Base-by-base conservation (phyloP, 2,797 vertebrate species). In the Anniella stebbinsi region DNA sequence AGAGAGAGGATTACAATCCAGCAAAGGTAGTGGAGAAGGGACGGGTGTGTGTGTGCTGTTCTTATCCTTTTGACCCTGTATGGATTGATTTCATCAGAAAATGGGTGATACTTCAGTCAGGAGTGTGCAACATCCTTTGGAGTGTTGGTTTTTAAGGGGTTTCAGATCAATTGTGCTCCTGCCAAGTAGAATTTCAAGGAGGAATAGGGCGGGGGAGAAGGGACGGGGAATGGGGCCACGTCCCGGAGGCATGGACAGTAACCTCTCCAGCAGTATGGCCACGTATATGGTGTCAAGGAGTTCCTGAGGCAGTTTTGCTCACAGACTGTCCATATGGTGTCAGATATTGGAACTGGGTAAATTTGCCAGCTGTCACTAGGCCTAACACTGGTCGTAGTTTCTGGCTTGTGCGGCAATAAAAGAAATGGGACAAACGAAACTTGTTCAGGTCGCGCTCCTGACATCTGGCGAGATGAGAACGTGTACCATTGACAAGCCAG, bases 11-110 rank as follows among this genome's bases (percentile, higher is more conserved):
- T 88, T 72, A 80, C 9, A 21, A 89, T 38, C 73, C 66, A 82
- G 86, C 67, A 33, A n/a, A 33, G 87, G 60, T 36, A 48, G 36
- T 28, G 33, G 60, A 60, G 38, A 73, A 3, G 3, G 13, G 17
- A 12, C 9, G 41, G 41, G 1, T 3, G 75, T 11, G 48, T 45
- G 63, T 89, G 76, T 66, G 8, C 1, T 10, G 41, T 15, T 76
- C 36, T 75, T 70, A 87, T 93, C 92, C 84, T 80, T 89, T 84
- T 92, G 94, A 94, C 92, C 89, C 90, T 83, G 76, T 96, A 95
- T 94, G 81, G 98, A 98, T 98, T 97, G 98, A 98, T 98, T 98
- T 96, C 96, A 92, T 96, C 98, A 97, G 98, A 98, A 98, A 98
- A 97, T 97, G 97, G 96, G 28, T 8, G 63, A 80, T 78, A 1